Conservation (phyloP, 2,888 invertebrate genomes). For the Julus scandinavius region DNA sequence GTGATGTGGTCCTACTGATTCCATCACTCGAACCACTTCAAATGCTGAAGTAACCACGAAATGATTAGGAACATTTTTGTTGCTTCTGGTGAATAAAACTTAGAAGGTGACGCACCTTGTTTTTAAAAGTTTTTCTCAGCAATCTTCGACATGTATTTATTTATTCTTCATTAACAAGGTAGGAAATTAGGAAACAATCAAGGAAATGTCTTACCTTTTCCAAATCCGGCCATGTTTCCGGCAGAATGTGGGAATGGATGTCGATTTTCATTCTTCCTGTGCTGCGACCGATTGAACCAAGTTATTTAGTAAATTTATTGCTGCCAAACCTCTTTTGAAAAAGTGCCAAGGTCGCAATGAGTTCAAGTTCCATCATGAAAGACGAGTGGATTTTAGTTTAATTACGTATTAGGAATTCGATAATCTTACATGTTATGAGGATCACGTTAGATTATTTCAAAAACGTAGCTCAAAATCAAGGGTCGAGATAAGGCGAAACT, state of each 20-base stretch:
- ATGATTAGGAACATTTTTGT: no score
- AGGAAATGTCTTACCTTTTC: constrained; percentile 65
- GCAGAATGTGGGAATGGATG: constrained; percentile 70
- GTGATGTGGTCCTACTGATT: not conserved
- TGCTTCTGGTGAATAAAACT: no score
- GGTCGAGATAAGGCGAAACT: not conserved
- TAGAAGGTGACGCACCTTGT: no score
- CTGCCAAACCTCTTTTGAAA: not conserved
- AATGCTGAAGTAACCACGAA: no score
- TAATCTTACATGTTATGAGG: not conserved
- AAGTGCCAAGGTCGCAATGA: not conserved
- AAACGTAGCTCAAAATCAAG: not conserved
- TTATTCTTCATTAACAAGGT: no score
- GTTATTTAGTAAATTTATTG: not conserved
- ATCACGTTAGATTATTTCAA: not conserved
- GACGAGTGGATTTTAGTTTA: not conserved
- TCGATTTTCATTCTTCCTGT: constrained; percentile 67
- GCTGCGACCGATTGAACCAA: not conserved
- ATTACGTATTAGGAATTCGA: constrained; percentile 2
- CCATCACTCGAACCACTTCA: no score
- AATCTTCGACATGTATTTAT: no score
- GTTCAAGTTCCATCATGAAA: not conserved
- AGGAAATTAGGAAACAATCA: not conserved
- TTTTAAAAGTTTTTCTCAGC: no score
- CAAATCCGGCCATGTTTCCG: constrained; percentile 69